phyloP scores from a whole-genome alignment of 2,113 vertebrate species.

The Odocoileus virginianus region DNA sequence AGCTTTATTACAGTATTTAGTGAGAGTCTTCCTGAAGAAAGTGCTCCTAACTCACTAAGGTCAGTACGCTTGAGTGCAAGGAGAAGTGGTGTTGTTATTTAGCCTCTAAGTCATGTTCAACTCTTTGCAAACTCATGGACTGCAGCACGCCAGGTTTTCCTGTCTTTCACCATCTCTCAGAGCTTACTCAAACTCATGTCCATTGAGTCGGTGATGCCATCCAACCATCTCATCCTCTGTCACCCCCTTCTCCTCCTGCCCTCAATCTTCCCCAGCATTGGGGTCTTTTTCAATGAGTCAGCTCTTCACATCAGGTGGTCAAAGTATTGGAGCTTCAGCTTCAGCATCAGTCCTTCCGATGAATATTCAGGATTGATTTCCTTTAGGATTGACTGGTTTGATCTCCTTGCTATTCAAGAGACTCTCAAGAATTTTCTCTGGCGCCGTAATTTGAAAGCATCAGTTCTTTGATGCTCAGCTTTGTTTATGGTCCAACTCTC shows the following conservation, averaged over 20 bases:
- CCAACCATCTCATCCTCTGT: not conserved
- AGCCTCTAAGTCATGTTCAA: not conserved
- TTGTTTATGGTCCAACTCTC: not conserved
- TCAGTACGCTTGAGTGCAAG: conserved; percentile 53
- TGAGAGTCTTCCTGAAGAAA: not conserved
- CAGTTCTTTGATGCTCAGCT: not conserved
- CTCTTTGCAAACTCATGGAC: not conserved
- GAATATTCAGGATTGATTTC: not conserved
- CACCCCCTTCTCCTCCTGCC: not conserved
- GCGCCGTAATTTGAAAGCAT: not conserved
- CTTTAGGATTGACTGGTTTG: not conserved
- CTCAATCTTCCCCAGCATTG: not conserved
- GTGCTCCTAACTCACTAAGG: not conserved
- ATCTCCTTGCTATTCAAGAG: not conserved
- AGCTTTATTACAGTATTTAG: not conserved
- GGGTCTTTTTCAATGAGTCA: not conserved
- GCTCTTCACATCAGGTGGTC: not conserved
- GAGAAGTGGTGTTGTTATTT: not conserved
- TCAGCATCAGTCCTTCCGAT: not conserved
- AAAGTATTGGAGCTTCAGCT: not conserved
- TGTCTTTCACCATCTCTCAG: not conserved
- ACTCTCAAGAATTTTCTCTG: not conserved
- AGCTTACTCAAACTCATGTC: not conserved
- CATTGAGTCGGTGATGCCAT: not conserved
- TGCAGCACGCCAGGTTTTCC: not conserved